Base-by-base conservation (phyloP, 2,113 vertebrate species). In the Ceuthmochares aereus region DNA sequence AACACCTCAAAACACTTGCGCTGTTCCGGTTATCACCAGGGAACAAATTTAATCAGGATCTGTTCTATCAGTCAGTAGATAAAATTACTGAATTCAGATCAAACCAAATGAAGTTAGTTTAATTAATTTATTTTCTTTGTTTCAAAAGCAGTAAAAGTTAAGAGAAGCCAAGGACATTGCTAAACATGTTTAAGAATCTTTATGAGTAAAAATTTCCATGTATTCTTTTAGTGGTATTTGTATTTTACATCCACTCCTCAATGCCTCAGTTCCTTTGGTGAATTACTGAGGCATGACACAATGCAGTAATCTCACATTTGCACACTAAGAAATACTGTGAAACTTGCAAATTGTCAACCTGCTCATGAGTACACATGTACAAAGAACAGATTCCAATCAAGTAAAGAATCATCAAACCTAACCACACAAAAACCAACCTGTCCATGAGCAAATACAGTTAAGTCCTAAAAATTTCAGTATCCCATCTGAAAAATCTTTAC, bases 351-450 rank as follows among this genome's bases (percentile, higher is more conserved):
- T 32, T 84, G 30, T 22, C 63, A 83, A 89, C 26, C 60, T 89
- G 49, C 23, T 49, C 6, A 26, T 1, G 16, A 74, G 36, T 40
- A 62, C 0, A 0, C 10, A 13, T 59, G 45, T 56, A 72, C 22
- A 92, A 84, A 86, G 12, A 51, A 42, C 14, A 52, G 17, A 68
- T 64, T 68, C 75, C 76, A 73, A 68, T 7, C 17, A 51, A 16
- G 16, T 86, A 45, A 72, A 79, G 29, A 76, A 37, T 23, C 14
- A 12, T 11, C 18, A 64, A 84, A 75, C 27, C 62, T 60, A 89
- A 45, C 5, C 19, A 42, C 43, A 70, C 30, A 76, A 2, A 63
- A 75, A 82, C 17, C 43, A 91, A 72, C 22, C 34, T 55, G 9
- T 40, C 18, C 40, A 52, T 16, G 10, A 52, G 30, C 3, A 90